A percentile compares a stretch with the other conserved stretches of the same genome.
These are phyloP conservation scores for Scelioninae gen. 1 DNA, from an alignment of 2,888 invertebrate genomes.

Conservation along the genomic window DNA sequence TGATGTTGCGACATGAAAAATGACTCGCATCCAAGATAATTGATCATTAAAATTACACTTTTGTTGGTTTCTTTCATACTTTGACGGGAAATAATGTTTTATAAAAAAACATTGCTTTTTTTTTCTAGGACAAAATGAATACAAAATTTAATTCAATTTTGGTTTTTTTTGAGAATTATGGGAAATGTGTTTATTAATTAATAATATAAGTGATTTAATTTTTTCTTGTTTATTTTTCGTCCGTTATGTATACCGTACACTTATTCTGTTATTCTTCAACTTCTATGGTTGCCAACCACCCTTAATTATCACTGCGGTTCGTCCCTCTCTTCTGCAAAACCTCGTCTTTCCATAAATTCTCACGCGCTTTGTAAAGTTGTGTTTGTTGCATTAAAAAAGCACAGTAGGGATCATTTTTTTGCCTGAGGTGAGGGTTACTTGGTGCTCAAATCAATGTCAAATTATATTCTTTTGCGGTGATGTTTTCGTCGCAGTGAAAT, in stretches of 20 bases:
- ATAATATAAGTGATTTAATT: too few species aligned
- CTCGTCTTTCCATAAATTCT: slow-evolving; percentile 19
- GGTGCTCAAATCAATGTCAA: not conserved
- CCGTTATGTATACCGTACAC: slow-evolving; percentile 12
- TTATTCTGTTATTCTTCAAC: slow-evolving; percentile 31
- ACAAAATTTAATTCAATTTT: too few species aligned
- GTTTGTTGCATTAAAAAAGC: slow-evolving; percentile 68
- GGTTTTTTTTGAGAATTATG: too few species aligned
- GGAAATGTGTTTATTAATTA: too few species aligned
- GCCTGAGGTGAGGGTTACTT: not conserved
- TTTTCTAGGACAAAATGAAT: too few species aligned
- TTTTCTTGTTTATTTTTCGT: not conserved
- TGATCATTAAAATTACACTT: too few species aligned
- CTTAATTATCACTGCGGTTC: slow-evolving; percentile 37
- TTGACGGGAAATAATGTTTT: too few species aligned
- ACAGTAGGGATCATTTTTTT: not conserved
- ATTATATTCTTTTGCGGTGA: slow-evolving; percentile 3
- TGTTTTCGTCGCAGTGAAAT: too few species aligned
- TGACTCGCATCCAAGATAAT: slow-evolving; percentile 5
- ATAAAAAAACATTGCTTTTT: too few species aligned
- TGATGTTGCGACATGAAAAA: slow-evolving; percentile 20
- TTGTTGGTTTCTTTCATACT: slow-evolving; percentile 1
- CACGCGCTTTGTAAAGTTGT: slow-evolving; percentile 71
- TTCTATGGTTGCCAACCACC: slow-evolving; percentile 33
- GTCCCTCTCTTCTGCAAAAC: not conserved